These are phyloP conservation scores for Eretmocerus hayati DNA, from an alignment of 2,888 invertebrate genomes.

Conservation along the genomic window DNA sequence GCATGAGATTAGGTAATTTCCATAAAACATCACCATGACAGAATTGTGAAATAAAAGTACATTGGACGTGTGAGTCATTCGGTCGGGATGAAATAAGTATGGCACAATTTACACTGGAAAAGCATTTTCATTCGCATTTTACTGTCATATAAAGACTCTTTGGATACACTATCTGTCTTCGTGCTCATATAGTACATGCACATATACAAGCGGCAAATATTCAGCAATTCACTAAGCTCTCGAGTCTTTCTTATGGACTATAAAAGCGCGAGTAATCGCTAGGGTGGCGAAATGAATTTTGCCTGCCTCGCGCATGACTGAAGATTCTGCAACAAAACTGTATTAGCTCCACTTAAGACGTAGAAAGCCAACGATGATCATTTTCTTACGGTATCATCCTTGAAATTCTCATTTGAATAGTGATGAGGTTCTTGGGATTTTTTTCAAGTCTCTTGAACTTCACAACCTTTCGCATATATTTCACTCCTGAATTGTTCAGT, in stretches of 20 bases:
- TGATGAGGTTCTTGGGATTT: conserved; percentile 27
- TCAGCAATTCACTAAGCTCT: conserved; percentile 4
- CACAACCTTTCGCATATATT: too few relatives aligned
- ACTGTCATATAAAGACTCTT: too few relatives aligned
- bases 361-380: not conserved
- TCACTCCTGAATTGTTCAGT: too few relatives aligned
- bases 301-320: conserved; percentile 7
- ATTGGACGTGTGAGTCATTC: too few relatives aligned
- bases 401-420: too few relatives aligned
- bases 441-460: too few relatives aligned
- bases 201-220: conserved; percentile 17
- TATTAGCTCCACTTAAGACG: conserved; percentile 47
- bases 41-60: too few relatives aligned
- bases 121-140: too few relatives aligned
- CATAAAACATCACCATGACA: too few relatives aligned
- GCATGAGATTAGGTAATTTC: too few relatives aligned
- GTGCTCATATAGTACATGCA: conserved; percentile 24
- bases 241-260: not conserved
- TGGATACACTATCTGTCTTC: conserved; percentile 21
- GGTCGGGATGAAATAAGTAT: too few relatives aligned
- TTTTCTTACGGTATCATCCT: not conserved
- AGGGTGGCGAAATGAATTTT: conserved; percentile 21
- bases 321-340: conserved; percentile 27
- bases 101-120: too few relatives aligned
- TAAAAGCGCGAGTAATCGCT: conserved; percentile 21